A percentile compares a stretch with the other conserved stretches of the same genome.
Conservation (phyloP, 2,113 vertebrate genomes). For the Calypte anna region DNA sequence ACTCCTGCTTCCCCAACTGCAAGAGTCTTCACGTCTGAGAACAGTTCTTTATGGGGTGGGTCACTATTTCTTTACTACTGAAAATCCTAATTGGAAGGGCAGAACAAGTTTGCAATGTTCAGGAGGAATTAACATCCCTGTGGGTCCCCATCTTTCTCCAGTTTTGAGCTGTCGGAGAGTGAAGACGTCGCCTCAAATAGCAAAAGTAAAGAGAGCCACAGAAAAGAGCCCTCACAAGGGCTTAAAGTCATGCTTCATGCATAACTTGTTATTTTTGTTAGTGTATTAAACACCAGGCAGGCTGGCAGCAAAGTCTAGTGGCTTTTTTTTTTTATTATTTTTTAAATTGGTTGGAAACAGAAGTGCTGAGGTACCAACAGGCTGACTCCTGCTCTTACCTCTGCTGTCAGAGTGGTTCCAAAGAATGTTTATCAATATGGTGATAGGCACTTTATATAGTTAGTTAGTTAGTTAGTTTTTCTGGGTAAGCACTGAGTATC, state of each 20-base stretch:
- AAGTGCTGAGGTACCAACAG: too few species aligned
- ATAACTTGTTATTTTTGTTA: too few species aligned
- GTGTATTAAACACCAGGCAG: too few species aligned
- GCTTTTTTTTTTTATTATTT: too few species aligned
- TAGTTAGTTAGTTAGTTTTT: background rate
- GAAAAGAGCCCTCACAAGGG: background rate
- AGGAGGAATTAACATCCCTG: background rate
- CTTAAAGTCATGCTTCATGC: background rate
- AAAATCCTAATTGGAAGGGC: background rate
- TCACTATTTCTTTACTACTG: background rate
- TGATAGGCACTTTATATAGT: too few species aligned
- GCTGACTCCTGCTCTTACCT: too few species aligned
- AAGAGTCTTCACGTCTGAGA: background rate
- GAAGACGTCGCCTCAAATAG: accelerated
- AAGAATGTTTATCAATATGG: too few species aligned
- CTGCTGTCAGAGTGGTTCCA: too few species aligned
- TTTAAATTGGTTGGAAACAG: too few species aligned
- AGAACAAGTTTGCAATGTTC: background rate
- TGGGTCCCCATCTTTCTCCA: background rate
- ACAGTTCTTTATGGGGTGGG: accelerated
- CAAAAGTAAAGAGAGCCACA: background rate
- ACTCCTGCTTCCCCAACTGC: background rate
- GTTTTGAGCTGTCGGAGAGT: background rate
- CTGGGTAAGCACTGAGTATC: background rate
- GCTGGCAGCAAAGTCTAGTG: too few species aligned